Base-by-base conservation (phyloP, 2,113 vertebrate species). In the Hirundichthys speculiger region DNA sequence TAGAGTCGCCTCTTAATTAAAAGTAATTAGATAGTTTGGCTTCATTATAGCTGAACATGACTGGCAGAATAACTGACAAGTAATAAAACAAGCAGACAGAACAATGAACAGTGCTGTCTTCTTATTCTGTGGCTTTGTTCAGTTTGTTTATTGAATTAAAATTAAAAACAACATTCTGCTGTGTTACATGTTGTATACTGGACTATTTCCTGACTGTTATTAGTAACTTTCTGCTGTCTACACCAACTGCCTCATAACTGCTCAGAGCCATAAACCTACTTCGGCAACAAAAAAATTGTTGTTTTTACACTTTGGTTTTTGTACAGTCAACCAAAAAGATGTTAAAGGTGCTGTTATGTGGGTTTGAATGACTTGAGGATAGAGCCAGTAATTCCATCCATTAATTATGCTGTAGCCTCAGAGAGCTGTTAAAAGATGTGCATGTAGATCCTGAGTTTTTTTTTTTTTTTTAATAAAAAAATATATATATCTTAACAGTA, bases 271-370 rank as follows among this genome's bases (percentile, higher is more conserved):
- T 14, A 56, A 1, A 16, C n/a, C 25, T 3, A 27, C 13, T 50
- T 58, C 47, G 10, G 13, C 2, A 21, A 42, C 14, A 18, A 46
- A n/a, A 68, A 41, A 24, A 50, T 50, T n/a, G 46, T 68, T 34
- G 22, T 38, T 67, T 15, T 57, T 49, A 67, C n/a, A 39, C 0
- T 12, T 22, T 20, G 6, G 27, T 3, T 30, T 27, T 19, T 43
- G 12, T 19, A 13, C 30, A 38, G 27, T 16, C 14, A 9, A 38
- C 49, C 47, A 42, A 40, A n/a, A n/a, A n/a, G n/a, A n/a, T n/a
- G n/a, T n/a, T n/a, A n/a, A n/a, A n/a, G 24, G 4, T 40, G 25
- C 30, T 15, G 42, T 21, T 54, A 38, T 14, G 18, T 46, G 27
- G 49, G 34, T 43, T 24, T 15, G 9, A 16, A 45, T 27, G 12